Evolutionary conservation across 1,140 invertebrate genomes (phyloP).

Genomic region (Lepidotrigona ventralis): DNA sequence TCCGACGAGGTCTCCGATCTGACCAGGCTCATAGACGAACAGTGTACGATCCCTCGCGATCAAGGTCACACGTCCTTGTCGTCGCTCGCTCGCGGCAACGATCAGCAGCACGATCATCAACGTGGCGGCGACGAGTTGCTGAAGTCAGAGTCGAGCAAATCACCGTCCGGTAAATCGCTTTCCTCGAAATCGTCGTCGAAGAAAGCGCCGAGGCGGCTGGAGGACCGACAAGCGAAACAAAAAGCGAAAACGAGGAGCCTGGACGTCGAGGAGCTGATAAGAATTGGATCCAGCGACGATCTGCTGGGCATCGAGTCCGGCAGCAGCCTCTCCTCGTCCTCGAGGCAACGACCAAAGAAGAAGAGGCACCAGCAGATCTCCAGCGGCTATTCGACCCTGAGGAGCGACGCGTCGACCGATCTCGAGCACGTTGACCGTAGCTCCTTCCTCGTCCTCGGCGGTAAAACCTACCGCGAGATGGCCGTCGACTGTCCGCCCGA

Average conservation of each 20-base stretch:
- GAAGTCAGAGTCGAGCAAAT: not conserved
- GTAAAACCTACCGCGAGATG: slow-evolving; percentile 82
- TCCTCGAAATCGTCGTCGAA: not conserved
- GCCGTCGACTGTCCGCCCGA: slow-evolving; percentile 89
- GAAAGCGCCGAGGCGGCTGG: slow-evolving; percentile 17
- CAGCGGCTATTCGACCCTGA: slow-evolving; percentile 76
- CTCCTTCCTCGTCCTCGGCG: slow-evolving; percentile 62
- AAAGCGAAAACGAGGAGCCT: slow-evolving; percentile 52
- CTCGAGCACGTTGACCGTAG: slow-evolving; percentile 49
- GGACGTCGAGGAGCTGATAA: slow-evolving; percentile 72
- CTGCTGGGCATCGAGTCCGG: slow-evolving; percentile 72
- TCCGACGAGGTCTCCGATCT: slow-evolving; percentile 75
- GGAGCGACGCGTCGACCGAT: slow-evolving; percentile 78
- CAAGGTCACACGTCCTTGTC: slow-evolving; percentile 9
- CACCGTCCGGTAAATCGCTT: slow-evolving; percentile 17
- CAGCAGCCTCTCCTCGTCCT: slow-evolving; percentile 55
- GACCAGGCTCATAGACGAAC: slow-evolving; percentile 72
- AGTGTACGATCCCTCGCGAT: slow-evolving; percentile 40
- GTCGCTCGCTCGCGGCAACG: slow-evolving; percentile 38
- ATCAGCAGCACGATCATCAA: slow-evolving; percentile 8
- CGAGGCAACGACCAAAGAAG: slow-evolving; percentile 67
- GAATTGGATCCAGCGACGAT: slow-evolving; percentile 79
- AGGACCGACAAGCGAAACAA: slow-evolving; percentile 46
- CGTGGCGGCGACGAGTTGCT: not conserved
- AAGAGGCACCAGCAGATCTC: slow-evolving; percentile 73